These are phyloP conservation scores for Neogobius melanostomus DNA, from an alignment of 2,113 vertebrate genomes.

Conservation along the genomic window DNA sequence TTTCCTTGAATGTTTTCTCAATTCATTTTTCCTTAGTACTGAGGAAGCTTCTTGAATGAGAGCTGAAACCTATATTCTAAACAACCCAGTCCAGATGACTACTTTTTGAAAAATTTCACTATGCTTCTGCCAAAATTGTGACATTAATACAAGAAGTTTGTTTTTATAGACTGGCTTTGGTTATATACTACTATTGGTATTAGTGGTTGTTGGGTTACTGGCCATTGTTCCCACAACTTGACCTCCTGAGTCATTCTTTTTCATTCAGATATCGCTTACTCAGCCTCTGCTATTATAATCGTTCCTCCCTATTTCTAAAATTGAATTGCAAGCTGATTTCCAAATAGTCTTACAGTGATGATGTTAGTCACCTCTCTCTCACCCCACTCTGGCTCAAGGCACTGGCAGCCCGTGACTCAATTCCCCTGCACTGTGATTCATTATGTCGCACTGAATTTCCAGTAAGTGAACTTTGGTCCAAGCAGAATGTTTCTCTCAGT, in stretches of 20 bases:
- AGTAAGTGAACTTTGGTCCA: constrained; percentile 64
- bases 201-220: constrained; percentile 7
- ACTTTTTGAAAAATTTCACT: no score
- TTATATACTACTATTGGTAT: neutral
- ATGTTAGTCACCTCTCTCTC: neutral
- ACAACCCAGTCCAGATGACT: no score
- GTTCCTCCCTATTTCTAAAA: constrained; percentile 4
- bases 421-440: constrained; percentile 49
- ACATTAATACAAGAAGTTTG: no score
- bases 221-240: neutral
- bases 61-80: no score
- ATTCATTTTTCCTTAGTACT: no score
- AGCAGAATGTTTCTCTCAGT: constrained; percentile 51
- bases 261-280: constrained; percentile 20
- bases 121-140: no score
- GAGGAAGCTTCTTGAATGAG: no score
- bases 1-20: no score
- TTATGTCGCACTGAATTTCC: constrained; percentile 47
- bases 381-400: constrained; percentile 3
- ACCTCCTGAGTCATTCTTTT: constrained; percentile 19
- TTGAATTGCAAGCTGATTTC: constrained; percentile 10
- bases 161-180: no score
- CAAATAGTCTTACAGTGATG: constrained; percentile 2
- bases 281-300: constrained; percentile 2
- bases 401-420: constrained; percentile 9